phyloP scores from a whole-genome alignment of 2,888 invertebrate species.

The Tipula confusa region DNA sequence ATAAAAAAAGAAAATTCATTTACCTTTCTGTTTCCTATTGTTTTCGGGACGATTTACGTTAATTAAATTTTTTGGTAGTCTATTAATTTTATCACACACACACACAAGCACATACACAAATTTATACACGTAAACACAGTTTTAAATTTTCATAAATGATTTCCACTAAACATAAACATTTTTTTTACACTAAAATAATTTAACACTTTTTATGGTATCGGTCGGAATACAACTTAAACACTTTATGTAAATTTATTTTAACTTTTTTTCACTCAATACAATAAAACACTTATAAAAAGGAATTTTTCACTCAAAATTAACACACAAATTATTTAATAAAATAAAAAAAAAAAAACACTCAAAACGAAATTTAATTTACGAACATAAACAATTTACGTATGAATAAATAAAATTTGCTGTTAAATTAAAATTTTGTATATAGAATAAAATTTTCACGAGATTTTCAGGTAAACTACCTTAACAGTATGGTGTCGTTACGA shows the following conservation, averaged over 20 bases:
- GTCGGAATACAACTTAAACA: not conserved
- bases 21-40: not conserved
- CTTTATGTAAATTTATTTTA: too few species aligned
- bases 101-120: too few species aligned
- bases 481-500: conserved; percentile 3
- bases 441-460: not conserved
- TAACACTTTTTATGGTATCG: not conserved
- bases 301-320: not conserved
- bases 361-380: not conserved
- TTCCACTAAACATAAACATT: not conserved
- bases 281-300: not conserved
- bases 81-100: not conserved
- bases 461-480: conserved; percentile 15
- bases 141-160: not conserved
- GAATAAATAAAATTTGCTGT: not conserved
- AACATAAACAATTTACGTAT: not conserved
- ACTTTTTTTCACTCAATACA: not conserved
- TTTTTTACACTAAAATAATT: not conserved
- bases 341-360: too few species aligned
- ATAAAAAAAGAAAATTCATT: not conserved
- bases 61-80: not conserved
- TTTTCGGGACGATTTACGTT: not conserved
- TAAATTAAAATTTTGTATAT: not conserved
- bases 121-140: not conserved
- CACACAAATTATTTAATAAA: not conserved